A percentile compares a stretch with the other conserved stretches of the same genome.
phyloP scores from a whole-genome alignment of 2,113 vertebrate species.

The Silurus glanis region DNA sequence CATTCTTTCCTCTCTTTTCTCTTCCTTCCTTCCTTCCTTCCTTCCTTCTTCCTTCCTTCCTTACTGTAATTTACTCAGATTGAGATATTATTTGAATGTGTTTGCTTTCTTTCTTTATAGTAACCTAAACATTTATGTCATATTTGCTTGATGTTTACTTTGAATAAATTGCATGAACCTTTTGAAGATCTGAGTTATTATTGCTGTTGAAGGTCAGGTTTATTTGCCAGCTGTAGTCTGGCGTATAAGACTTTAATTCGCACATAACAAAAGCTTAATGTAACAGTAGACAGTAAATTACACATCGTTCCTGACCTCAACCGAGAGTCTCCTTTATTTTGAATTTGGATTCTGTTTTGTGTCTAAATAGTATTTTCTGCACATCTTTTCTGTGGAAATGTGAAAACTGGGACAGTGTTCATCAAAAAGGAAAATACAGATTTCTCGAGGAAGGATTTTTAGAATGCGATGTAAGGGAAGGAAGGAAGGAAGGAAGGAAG shows the following conservation, averaged over 20 bases:
- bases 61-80: no score
- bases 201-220: background rate
- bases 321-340: background rate
- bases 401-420: background rate
- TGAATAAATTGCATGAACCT: background rate
- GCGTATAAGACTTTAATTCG: background rate
- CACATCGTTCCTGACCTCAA: background rate
- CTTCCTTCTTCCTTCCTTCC: background rate
- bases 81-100: background rate
- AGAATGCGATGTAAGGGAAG: no score
- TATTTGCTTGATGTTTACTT: background rate
- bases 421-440: conserved; percentile 1
- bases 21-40: background rate
- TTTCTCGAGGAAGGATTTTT: background rate
- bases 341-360: background rate
- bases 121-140: background rate
- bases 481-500: no score
- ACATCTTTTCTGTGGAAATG: background rate
- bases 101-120: background rate
- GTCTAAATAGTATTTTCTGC: background rate
- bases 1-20: background rate
- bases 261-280: background rate
- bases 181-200: background rate
- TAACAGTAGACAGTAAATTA: background rate
- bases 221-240: background rate